Evolutionary conservation across 35 echinoderm and acorn worm species (phyloP), one percentile per base, ranked within the genome.

Genomic region (Heliocidaris tuberculata): DNA sequence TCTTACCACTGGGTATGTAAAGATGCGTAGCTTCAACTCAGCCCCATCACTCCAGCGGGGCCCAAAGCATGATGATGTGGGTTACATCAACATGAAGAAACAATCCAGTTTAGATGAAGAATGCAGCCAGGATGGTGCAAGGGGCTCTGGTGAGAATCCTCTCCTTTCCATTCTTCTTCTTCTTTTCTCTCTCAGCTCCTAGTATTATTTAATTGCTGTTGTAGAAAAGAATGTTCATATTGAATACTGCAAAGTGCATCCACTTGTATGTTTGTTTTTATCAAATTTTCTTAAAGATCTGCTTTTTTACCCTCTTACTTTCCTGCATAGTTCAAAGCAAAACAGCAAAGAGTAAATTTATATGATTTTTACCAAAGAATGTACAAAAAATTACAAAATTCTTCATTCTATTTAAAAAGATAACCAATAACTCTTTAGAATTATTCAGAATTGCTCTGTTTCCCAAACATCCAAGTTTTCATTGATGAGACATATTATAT

Each of bases 1-100:
- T 10, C 31, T 32, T 24, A 50, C 17, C 48, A 52, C 49, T 16
- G 91, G 91, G 6, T 93, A 93, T 13, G 50, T 93, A 8, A 93
- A 93, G 91, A 93, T 93, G 91, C 17, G 32, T 13, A 93, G 91
- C 50, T 93, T 52, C 50, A 16, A 13, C 32, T 48, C 47, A 0
- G 9, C 91, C 8, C 29, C 91, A 50, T 7, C 91, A 24, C 47
- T 30, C 13, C 48, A 32, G 9, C 48, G 13, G 13, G 91, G 13
- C 16, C n/a, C 48, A 11, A 50, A 13, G 17, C 87, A 15, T 13
- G 87, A 89, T 89, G 91, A 93, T 93, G 91, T 59, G 8, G 91
- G 91, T 2, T 93, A 93, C 30, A 93, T 59, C 91, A 93, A 93
- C 30, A 93, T 93, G 91, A 48, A 88, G 86, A 88, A 47, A 27